These are phyloP conservation scores for Meles meles DNA, from an alignment of 2,113 vertebrate genomes.

Conservation along the genomic window DNA sequence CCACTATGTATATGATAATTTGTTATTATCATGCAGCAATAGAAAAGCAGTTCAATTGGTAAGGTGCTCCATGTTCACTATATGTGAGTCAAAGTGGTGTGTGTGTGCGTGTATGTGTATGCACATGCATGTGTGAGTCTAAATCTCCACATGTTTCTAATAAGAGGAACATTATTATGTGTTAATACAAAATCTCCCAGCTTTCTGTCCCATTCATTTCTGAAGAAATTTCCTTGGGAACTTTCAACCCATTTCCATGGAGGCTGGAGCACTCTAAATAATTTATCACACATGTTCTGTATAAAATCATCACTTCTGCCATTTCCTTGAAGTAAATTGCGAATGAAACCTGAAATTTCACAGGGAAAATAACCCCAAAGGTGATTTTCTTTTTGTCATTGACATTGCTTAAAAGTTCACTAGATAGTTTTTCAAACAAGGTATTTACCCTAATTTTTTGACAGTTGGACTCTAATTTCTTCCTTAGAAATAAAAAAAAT, in stretches of 20 bases:
- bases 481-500: neutral
- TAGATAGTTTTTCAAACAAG: neutral
- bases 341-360: neutral
- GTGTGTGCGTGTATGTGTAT: neutral
- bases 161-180: neutral
- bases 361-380: neutral
- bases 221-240: neutral
- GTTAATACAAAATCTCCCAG: neutral
- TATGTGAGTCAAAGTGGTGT: neutral
- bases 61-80: neutral
- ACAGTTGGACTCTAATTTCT: neutral
- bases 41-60: neutral
- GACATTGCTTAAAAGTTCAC: neutral
- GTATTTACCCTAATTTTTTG: neutral
- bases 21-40: neutral
- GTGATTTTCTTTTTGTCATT: neutral
- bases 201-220: neutral
- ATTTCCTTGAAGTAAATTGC: neutral
- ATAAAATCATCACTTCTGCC: neutral
- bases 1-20: neutral
- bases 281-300: neutral
- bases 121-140: neutral
- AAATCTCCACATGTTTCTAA: neutral
- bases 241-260: neutral
- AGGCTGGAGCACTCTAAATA: neutral